Base-by-base conservation (phyloP, 2,113 vertebrate genomes). In the Typhlomys cinereus region DNA sequence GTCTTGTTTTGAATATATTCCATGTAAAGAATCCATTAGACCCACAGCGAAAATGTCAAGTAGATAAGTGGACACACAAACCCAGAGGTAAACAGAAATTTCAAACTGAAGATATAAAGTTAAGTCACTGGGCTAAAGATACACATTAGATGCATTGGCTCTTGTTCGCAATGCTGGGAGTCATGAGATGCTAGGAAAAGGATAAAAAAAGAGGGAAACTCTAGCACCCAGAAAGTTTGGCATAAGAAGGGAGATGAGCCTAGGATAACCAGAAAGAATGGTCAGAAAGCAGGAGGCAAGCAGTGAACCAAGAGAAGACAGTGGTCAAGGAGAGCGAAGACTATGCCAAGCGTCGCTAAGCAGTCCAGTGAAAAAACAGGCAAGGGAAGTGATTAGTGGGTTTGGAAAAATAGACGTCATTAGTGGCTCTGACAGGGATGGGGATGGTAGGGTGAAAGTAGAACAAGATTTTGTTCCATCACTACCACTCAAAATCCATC, bases 11-110 rank as follows among this genome's bases (percentile, higher is more conserved):
- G 39, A 78, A 34, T 78, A 36, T 78, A 34, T 62, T 86, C 70
- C 44, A 71, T n/a, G 23, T 52, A n/a, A 83, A 91, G 46, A 29
- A 57, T 57, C 44, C 64, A 86, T 39, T 66, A 52, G 44, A 52
- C 20, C 52, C 41, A 48, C 23, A 39, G n/a, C 66, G 75, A 92
- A 95, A 87, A 84, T 80, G 25, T 84, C 86, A 85, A 44, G 14
- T 39, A 66, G 74, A 75, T 59, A 69, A 59, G 67, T 74, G 57
- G 61, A 69, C 82, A 57, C 15, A 91, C 62, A 94, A 69, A 79
- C 78, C 29, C 50, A 87, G 76, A 70, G 27, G 31, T 66, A 88
- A 84, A 89, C 10, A 86, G 64, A 87, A 67, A 57, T 44, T 91
- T 41, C 69, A 31, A 67, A 34, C 39, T 67, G 52, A 59, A 48